Evolutionary conservation across 35 echinoderm and acorn worm genomes (phyloP).

Genomic region (Apostichopus californicus): DNA sequence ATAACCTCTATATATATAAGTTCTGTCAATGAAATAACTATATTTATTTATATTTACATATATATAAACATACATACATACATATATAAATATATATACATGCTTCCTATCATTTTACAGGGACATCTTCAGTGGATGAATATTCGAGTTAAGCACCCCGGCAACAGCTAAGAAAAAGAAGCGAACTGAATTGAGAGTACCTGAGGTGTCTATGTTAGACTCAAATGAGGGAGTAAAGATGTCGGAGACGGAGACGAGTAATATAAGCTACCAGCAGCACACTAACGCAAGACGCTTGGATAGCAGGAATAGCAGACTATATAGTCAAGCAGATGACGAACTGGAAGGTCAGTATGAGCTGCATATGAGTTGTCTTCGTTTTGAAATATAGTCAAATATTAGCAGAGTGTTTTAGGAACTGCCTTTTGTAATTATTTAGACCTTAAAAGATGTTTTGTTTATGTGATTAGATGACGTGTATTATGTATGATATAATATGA

Average conservation of each 20-base stretch:
- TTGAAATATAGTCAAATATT: too few relatives aligned
- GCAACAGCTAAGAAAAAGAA: not conserved
- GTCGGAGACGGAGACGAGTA: not conserved
- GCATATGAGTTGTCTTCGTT: too few relatives aligned
- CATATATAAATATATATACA: too few relatives aligned
- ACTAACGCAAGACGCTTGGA: slow-evolving; percentile 13
- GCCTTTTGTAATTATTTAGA: too few relatives aligned
- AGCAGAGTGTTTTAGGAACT: too few relatives aligned
- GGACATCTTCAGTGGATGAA: not conserved
- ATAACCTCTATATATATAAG: too few relatives aligned
- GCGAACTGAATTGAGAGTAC: not conserved
- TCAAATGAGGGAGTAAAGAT: not conserved
- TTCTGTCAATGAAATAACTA: too few relatives aligned
- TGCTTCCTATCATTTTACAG: not conserved
- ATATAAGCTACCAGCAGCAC: slow-evolving; percentile 33
- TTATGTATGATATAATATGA: too few relatives aligned
- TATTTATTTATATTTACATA: too few relatives aligned
- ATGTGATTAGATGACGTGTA: too few relatives aligned
- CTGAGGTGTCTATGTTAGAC: not conserved
- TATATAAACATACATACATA: too few relatives aligned
- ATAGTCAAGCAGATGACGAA: slow-evolving; percentile 36
- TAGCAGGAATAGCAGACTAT: slow-evolving; percentile 27
- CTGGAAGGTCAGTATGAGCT: not conserved
- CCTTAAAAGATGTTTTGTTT: too few relatives aligned
- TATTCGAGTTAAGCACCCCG: not conserved